Conservation (phyloP, 2,797 vertebrate genomes). For the Gymnothorax reevesii region DNA sequence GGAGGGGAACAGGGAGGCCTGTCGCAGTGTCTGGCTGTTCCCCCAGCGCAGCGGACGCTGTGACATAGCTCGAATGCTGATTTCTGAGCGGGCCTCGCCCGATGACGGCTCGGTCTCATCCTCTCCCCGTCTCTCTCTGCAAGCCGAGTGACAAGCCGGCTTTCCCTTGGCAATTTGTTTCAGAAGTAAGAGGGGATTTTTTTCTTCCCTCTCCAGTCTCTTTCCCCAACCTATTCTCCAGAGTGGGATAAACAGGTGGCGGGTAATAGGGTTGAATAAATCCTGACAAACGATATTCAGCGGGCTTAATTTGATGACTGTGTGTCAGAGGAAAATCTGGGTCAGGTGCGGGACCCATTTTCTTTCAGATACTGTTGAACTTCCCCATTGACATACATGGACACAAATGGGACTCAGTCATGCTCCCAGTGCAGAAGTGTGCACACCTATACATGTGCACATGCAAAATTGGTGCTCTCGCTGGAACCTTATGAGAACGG, state of each 20-base stretch:
- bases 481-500: neutral
- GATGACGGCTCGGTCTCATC: conserved; percentile 33
- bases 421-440: neutral
- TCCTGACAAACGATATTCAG: conserved; percentile 54
- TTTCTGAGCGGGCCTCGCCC: conserved; percentile 42
- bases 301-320: conserved; percentile 44
- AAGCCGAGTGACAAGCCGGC: conserved; percentile 56
- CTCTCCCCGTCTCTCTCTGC: conserved; percentile 44
- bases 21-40: conserved; percentile 55
- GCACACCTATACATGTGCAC: too few species aligned
- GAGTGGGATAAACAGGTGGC: conserved; percentile 58
- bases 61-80: conserved; percentile 59
- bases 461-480: neutral
- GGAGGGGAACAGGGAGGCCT: conserved; percentile 54
- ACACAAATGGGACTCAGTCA: neutral
- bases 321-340: conserved; percentile 45
- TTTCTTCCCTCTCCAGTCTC: neutral
- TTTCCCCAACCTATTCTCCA: conserved; percentile 45
- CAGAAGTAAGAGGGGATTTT: conserved; percentile 38
- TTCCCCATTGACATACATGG: neutral
- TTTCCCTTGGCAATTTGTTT: conserved; percentile 38
- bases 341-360: conserved; percentile 42
- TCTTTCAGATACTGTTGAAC: neutral
- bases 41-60: conserved; percentile 46
- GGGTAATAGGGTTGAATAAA: conserved; percentile 57